phyloP scores from a whole-genome alignment of 2,113 vertebrate species.

The Telmatochromis sp. region DNA sequence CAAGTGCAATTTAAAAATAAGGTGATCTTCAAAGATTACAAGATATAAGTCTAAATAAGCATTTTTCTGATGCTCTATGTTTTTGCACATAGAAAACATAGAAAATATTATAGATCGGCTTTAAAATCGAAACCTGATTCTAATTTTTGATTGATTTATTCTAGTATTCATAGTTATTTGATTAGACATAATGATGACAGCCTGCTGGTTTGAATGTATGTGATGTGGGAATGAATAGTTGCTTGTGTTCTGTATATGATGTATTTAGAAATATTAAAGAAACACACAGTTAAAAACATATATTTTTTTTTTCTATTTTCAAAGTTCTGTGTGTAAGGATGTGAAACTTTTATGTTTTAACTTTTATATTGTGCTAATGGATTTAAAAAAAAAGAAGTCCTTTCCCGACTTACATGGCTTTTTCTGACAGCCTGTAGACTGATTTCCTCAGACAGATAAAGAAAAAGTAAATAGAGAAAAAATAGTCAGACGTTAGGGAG shows the following conservation, averaged over 20 bases:
- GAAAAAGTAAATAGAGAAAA: not conserved
- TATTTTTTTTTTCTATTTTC: not conserved
- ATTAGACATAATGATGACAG: constrained; percentile 9
- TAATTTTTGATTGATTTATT: not conserved
- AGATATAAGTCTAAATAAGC: not conserved
- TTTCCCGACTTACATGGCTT: not conserved
- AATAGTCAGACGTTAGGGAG: not conserved
- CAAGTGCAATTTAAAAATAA: not conserved
- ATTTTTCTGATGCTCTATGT: not conserved
- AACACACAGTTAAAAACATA: not conserved
- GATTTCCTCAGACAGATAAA: not conserved
- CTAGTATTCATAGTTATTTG: not conserved
- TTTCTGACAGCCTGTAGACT: not conserved
- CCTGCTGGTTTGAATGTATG: constrained; percentile 17
- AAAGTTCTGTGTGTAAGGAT: not conserved
- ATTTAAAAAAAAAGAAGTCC: not conserved
- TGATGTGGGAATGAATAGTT: not conserved
- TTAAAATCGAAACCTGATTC: not conserved
- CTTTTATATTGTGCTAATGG: not conserved
- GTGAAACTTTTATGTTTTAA: not conserved
- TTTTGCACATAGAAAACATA: not conserved
- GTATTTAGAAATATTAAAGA: constrained; percentile 4
- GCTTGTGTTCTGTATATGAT: not conserved
- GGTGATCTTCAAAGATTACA: not conserved
- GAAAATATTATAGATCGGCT: not conserved